Conservation (phyloP, 2,113 vertebrate genomes). For the Rhinopomastus cyanomelas region DNA sequence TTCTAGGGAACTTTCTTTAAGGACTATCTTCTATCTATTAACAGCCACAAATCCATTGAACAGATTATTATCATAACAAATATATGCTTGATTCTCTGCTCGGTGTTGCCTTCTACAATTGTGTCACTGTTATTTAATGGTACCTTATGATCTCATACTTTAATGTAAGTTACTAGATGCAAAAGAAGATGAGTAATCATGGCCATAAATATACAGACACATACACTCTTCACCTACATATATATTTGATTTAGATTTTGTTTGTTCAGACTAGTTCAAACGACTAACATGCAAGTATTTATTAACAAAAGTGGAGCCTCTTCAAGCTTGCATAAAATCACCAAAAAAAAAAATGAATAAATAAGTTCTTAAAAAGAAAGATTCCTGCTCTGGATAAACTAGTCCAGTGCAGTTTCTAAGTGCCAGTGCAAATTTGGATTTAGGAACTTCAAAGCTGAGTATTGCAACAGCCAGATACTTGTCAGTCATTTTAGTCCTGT, state of each 20-base stretch:
- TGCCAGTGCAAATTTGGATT: constrained; percentile 9
- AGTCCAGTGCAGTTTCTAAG: neutral
- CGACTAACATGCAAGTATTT: neutral
- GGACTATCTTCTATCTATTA: neutral
- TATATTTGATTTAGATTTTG: neutral
- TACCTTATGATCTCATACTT: neutral
- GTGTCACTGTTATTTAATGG: neutral
- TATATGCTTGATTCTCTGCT: neutral
- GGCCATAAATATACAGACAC: neutral
- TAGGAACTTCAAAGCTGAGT: constrained; percentile 4
- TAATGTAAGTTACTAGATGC: neutral
- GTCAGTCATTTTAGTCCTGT: neutral
- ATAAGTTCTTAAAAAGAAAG: neutral
- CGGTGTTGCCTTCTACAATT: neutral
- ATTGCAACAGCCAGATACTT: constrained; percentile 14
- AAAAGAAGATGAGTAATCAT: neutral
- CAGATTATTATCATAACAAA: neutral
- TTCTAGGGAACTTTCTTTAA: neutral
- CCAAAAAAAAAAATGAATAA: neutral
- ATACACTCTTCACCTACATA: neutral
- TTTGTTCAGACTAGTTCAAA: neutral
- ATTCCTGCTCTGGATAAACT: neutral
- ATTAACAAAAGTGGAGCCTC: neutral
- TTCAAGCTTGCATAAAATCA: neutral
- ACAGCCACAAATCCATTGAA: neutral